Evolutionary conservation across 1,140 invertebrate genomes (phyloP).

Genomic region (Cydia splendana): DNA sequence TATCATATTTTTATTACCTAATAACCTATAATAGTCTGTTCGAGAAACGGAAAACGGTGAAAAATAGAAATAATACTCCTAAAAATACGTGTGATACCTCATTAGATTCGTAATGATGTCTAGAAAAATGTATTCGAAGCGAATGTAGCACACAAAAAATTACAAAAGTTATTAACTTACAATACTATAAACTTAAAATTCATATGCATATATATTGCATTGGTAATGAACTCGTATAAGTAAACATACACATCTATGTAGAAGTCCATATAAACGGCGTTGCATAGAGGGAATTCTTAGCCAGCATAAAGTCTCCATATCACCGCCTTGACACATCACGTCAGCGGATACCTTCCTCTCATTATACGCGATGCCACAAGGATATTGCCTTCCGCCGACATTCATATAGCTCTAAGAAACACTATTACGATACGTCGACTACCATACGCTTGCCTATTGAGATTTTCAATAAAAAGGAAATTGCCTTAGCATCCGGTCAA

Average conservation of each 20-base stretch:
- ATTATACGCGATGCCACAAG: slow-evolving; percentile 43
- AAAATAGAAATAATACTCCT: too few relatives aligned
- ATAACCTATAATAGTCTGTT: too few relatives aligned
- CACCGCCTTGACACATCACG: slow-evolving; percentile 10
- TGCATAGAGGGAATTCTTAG: not conserved
- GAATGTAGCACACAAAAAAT: too few relatives aligned
- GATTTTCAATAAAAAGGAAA: slow-evolving; percentile 5
- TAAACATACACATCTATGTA: not conserved
- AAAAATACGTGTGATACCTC: too few relatives aligned
- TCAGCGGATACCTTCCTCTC: slow-evolving; percentile 42
- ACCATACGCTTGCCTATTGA: not conserved
- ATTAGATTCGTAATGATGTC: too few relatives aligned
- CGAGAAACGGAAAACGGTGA: too few relatives aligned
- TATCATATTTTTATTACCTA: too few relatives aligned
- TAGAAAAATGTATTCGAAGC: too few relatives aligned
- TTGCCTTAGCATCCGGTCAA: not conserved
- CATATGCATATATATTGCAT: not conserved
- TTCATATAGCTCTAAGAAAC: slow-evolving; percentile 32
- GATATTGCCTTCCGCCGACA: slow-evolving; percentile 53
- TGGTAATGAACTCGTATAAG: not conserved
- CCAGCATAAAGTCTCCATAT: not conserved
- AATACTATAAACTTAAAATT: too few relatives aligned
- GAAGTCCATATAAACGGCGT: not conserved
- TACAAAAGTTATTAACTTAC: too few relatives aligned
- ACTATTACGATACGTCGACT: not conserved